Conservation (phyloP, 2,113 vertebrate genomes). For the Chaetodon trifascialis region DNA sequence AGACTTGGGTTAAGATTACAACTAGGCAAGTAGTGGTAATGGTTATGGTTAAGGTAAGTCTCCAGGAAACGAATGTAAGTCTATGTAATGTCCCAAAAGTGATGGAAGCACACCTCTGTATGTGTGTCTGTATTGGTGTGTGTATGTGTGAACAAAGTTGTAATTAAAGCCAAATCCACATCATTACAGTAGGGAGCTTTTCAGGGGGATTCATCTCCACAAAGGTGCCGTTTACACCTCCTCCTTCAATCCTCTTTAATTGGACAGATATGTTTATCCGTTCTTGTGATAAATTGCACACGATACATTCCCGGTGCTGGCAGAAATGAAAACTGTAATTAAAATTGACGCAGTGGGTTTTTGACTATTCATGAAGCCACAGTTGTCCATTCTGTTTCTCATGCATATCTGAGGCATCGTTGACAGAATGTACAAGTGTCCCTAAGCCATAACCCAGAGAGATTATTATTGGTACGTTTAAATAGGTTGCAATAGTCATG, state of each 20-base stretch:
- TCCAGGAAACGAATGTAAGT: too few species aligned
- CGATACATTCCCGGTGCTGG: conserved; percentile 26
- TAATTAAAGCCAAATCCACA: conserved; percentile 73
- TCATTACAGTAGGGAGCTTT: conserved; percentile 61
- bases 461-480: neutral
- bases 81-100: too few species aligned
- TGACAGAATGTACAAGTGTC: neutral
- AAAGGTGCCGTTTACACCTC: conserved; percentile 51
- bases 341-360: conserved; percentile 55
- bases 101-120: too few species aligned
- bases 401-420: conserved; percentile 14
- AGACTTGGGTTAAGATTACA: too few species aligned
- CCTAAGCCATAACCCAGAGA: neutral
- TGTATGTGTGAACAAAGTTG: conserved; percentile 47
- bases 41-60: too few species aligned
- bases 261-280: conserved; percentile 72
- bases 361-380: conserved; percentile 41
- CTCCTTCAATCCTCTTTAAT: conserved; percentile 66
- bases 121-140: conserved; percentile 17
- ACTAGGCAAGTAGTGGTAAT: too few species aligned
- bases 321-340: conserved; percentile 70
- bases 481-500: neutral
- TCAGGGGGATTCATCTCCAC: conserved; percentile 52
- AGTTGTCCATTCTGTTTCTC: conserved; percentile 26
- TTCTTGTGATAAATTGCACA: conserved; percentile 63